Conservation (phyloP, 2,888 invertebrate genomes). For the Cyclophora albipunctata region DNA sequence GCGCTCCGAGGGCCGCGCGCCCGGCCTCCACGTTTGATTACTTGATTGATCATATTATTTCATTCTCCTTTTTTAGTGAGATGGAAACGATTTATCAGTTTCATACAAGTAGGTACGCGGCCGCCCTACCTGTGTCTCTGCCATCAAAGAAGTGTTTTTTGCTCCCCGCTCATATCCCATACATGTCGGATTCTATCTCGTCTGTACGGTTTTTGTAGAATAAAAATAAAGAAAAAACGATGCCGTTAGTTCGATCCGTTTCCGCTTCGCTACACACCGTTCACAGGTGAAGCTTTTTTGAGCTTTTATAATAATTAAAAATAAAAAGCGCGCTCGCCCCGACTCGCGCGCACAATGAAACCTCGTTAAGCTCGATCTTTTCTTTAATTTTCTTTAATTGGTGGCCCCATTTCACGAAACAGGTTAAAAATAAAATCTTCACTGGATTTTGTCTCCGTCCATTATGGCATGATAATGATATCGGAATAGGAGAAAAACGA, state of each 20-base stretch:
- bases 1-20: slow-evolving; percentile 18
- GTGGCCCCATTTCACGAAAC: slow-evolving; percentile 29
- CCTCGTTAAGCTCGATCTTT: slow-evolving; percentile 54
- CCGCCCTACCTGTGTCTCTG: slow-evolving; percentile 25
- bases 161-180: slow-evolving; percentile 51
- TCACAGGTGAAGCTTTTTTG: slow-evolving; percentile 66
- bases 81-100: not conserved
- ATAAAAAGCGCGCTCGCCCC: slow-evolving; percentile 37
- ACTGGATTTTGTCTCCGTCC: slow-evolving; percentile 16
- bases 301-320: slow-evolving; percentile 65
- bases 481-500: slow-evolving; percentile 29
- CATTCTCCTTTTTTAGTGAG: not conserved
- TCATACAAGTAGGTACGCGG: slow-evolving; percentile 7
- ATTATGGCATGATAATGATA: slow-evolving; percentile 32
- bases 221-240: slow-evolving; percentile 50
- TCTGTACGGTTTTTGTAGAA: slow-evolving; percentile 52
- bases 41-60: slow-evolving; percentile 32
- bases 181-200: slow-evolving; percentile 61
- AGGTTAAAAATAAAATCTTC: slow-evolving; percentile 9
- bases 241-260: slow-evolving; percentile 68
- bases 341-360: slow-evolving; percentile 47
- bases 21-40: slow-evolving; percentile 38
- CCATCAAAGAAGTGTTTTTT: slow-evolving; percentile 41
- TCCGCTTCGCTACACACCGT: slow-evolving; percentile 65
- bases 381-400: slow-evolving; percentile 41